Base-by-base conservation (phyloP, 2,888 invertebrate species). In the Diarsia dahlii region DNA sequence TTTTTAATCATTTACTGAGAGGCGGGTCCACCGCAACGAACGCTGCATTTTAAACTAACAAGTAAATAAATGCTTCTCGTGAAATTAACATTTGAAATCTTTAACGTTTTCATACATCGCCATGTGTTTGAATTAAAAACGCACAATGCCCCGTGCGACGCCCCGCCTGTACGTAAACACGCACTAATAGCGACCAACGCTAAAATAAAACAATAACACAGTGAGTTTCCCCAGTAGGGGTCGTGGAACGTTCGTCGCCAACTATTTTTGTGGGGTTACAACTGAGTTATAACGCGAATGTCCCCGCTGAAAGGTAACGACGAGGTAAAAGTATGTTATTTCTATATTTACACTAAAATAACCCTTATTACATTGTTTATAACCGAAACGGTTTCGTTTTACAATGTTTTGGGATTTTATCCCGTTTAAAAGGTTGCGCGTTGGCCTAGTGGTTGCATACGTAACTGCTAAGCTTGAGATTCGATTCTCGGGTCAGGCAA, bases 191-290 rank as follows among this genome's bases (percentile, higher is more conserved):
- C 2, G 1, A 58, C 10, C 18, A 54, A 28, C 13, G 23, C 10
- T 20, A 23, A 50, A 6, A 46, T 12, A 64, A 63, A 64, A 73
- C 74, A 74, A 80, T 78, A 46, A 58, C 64, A 20, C 13, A 2
- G 60, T 63, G 80, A 87, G 74, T 78, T 74, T 0, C 28, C 34
- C 20, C 89, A 81, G 94, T 94, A 94, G 86, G 89, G 90, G 88
- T 79, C 54, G 18, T 84, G 86, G 86, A 84, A 88, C 89, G 90
- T 80, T 87, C 86, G 90, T 92, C 90, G 87, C 91, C 90, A 91
- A 93, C 93, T 93, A 93, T 92, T 92, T 91, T 87, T 87, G 87
- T 82, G 89, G 89, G 89, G 90, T 90, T 89, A 88, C 88, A 89
- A 85, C 89, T 92, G 90, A 91, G 90, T 93, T 92, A 92, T 89